Conservation (phyloP, 2,888 invertebrate species). For the Fissipunctia ypsillon region DNA sequence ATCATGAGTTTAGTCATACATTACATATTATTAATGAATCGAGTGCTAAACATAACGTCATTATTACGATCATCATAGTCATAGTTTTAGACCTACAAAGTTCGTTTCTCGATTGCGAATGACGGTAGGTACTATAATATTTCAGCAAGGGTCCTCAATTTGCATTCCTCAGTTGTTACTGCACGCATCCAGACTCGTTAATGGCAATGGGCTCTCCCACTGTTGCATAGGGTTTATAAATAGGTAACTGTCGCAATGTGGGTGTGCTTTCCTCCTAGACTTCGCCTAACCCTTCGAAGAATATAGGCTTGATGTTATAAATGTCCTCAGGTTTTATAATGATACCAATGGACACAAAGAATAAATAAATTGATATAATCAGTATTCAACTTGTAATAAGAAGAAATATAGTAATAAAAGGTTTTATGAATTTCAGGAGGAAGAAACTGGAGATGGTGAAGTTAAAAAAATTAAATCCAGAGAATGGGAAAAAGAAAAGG, state of each 20-base stretch:
- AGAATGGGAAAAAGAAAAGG: conserved; percentile 87
- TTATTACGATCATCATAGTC: conserved; percentile 11
- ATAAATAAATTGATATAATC: not conserved
- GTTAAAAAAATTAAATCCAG: conserved; percentile 87
- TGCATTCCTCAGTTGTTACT: not conserved
- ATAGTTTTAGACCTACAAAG: conserved; percentile 11
- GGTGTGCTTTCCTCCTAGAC: not conserved
- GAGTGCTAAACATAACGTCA: not conserved
- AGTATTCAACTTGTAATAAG: not conserved
- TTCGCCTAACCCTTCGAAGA: not conserved
- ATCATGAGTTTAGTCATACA: conserved; percentile 1
- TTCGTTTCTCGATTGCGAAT: not conserved
- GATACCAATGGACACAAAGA: not conserved
- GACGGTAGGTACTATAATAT: not conserved
- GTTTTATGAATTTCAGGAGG: conserved; percentile 78
- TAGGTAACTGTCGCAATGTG: no score
- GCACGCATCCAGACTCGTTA: no score
- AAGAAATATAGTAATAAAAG: not conserved
- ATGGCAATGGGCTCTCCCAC: not conserved
- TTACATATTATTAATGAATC: conserved; percentile 1
- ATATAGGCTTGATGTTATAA: not conserved
- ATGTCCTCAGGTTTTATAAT: not conserved
- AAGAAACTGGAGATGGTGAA: conserved; percentile 84
- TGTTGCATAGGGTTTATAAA: not conserved
- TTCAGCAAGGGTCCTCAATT: not conserved